Base-by-base conservation (phyloP, 2,113 vertebrate species). In the Hippocampus guttulatus region DNA sequence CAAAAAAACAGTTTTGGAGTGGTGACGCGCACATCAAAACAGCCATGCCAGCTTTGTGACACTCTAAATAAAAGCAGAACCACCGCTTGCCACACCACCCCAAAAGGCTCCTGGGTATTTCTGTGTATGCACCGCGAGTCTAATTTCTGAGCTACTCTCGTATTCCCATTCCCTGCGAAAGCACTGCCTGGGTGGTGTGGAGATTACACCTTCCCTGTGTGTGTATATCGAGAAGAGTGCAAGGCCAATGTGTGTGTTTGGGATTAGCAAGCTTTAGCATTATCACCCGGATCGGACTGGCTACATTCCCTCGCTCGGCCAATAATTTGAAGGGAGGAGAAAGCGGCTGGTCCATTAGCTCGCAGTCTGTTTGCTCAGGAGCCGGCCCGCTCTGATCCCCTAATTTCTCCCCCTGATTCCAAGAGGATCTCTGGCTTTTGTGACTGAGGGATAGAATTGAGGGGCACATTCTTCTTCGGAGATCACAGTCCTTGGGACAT, bases 291-390 rank as follows among this genome's bases (percentile, higher is more conserved):
- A 92, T 93, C 92, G 91, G 90, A 92, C 92, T 89, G 91, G 92
- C 94, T 93, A 93, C 94, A 93, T 94, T 91, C 76, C 87, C 92
- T 89, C 85, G 89, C 94, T 93, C 92, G 79, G 91, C 85, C 92
- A 91, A 92, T 96, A 96, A 96, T 96, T 96, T 94, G 92, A 93
- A 94, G 94, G 96, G 95, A 92, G 95, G 95, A 95, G 95, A 93
- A 93, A 77, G 90, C 82, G 88, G 89, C 89, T 71, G 93, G 93
- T 92, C 94, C 93, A 94, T 97, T 96, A 92, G 94, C 92, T 92
- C 82, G 16, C 47, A 81, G 92, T 90, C 88, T 97, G 96, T 97
- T 97, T 96, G 93, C 95, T 92, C 91, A 93, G 93, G 91, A 94
- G 92, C 92, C 87, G 92, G 92, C 88, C 90, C 87, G 74, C 88